Conservation (phyloP, 1,140 invertebrate genomes). For the Atta colombica region DNA sequence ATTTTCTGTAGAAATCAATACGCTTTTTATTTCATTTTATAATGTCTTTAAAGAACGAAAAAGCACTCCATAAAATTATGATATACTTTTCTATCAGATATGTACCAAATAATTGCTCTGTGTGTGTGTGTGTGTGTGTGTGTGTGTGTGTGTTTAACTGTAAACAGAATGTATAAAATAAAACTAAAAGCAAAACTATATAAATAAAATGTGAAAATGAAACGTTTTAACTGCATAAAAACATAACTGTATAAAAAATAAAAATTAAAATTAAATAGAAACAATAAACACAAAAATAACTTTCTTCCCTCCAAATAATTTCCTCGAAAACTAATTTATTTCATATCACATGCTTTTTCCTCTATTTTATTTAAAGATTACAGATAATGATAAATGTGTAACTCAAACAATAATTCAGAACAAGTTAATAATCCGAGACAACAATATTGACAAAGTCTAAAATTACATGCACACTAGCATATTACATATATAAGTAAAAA, state of each 20-base stretch:
- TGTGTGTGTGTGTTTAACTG: background rate
- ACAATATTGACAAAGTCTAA: background rate
- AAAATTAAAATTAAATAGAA: constrained; percentile 26
- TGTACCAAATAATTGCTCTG: background rate
- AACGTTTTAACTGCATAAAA: background rate
- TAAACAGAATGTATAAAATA: background rate
- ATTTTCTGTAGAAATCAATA: background rate
- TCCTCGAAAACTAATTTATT: too few species aligned
- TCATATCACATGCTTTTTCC: background rate
- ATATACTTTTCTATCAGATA: background rate
- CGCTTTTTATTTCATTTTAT: background rate
- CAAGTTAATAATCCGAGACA: background rate
- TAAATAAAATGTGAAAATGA: constrained; percentile 7
- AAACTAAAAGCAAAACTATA: background rate
- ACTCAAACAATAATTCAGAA: constrained; percentile 25
- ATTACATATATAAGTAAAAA: background rate
- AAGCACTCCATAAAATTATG: background rate
- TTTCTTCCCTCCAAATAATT: background rate
- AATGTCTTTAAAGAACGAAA: background rate
- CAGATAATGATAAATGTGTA: background rate
- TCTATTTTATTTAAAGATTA: background rate
- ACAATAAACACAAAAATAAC: background rate
- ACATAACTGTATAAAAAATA: background rate
- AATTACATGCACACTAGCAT: background rate
- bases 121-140: too few species aligned